phyloP scores from a whole-genome alignment of 2,888 invertebrate species.

The Notodonta dromedarius region DNA sequence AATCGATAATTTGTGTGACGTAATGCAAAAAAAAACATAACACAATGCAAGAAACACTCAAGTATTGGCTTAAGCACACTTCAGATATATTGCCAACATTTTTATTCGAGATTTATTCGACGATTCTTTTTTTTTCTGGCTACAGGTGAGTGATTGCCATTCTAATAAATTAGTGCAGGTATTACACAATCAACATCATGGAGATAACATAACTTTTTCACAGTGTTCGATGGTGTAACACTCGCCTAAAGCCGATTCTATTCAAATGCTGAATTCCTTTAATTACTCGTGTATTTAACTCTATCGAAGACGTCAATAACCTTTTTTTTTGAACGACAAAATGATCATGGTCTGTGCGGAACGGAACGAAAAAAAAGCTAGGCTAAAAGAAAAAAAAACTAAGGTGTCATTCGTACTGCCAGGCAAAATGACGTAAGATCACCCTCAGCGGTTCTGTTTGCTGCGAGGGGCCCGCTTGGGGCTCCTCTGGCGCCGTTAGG shows the following conservation, averaged over 20 bases:
- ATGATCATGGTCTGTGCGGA: constrained; percentile 61
- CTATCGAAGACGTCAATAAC: constrained; percentile 56
- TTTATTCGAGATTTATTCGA: too few species aligned
- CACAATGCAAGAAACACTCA: too few species aligned
- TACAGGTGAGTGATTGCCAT: background rate
- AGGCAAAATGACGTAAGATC: constrained; percentile 81
- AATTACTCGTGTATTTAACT: constrained; percentile 34
- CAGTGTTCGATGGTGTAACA: constrained; percentile 36
- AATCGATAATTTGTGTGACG: too few species aligned
- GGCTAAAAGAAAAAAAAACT: constrained; percentile 77
- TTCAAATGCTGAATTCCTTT: constrained; percentile 83
- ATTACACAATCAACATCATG: constrained; percentile 33
- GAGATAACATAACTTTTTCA: background rate
- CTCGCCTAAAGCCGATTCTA: constrained; percentile 35
- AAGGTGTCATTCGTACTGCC: constrained; percentile 83
- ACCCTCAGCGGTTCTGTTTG: constrained; percentile 74
- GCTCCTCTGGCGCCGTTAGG: constrained; percentile 54
- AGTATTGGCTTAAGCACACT: too few species aligned
- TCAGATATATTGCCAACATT: too few species aligned
- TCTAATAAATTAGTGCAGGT: constrained; percentile 17
- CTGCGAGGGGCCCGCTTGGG: constrained; percentile 68
- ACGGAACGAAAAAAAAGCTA: constrained; percentile 70
- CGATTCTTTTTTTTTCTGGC: background rate
- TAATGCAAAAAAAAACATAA: too few species aligned
- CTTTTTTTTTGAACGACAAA: constrained; percentile 51